phyloP scores from a whole-genome alignment of 2,797 vertebrate genomes.

The Oophaga sylvatica region DNA sequence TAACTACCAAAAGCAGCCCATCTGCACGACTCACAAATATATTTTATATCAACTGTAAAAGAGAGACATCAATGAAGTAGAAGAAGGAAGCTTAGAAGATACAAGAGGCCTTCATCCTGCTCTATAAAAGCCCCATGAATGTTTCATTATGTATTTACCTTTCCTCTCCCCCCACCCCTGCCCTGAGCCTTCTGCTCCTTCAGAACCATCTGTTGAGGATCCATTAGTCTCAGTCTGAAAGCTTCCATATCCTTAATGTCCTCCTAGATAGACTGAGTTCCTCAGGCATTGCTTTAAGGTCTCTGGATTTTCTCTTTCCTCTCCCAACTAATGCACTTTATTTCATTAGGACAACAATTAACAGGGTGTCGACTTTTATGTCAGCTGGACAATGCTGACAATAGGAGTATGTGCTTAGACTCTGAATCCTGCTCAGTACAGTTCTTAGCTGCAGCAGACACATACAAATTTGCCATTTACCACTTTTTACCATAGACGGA shows the following conservation, averaged over 20 bases:
- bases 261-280: slow-evolving; percentile 37
- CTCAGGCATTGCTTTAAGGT: slow-evolving; percentile 38
- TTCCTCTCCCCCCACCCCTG: background rate
- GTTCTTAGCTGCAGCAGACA: background rate
- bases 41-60: background rate
- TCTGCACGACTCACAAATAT: background rate
- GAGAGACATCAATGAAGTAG: background rate
- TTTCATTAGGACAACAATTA: slow-evolving; percentile 60
- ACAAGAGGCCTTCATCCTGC: background rate
- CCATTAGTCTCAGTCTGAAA: slow-evolving; percentile 51
- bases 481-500: background rate
- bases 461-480: background rate
- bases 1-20: background rate
- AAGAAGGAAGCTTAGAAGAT: background rate
- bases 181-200: slow-evolving; percentile 27
- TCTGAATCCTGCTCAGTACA: slow-evolving; percentile 11
- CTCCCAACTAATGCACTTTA: slow-evolving; percentile 49
- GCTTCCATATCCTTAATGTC: slow-evolving; percentile 58
- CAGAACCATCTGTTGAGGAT: slow-evolving; percentile 55
- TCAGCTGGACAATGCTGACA: slow-evolving; percentile 27
- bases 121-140: slow-evolving; percentile 32
- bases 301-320: slow-evolving; percentile 31
- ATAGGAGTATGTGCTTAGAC: slow-evolving; percentile 35
- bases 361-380: slow-evolving; percentile 49
- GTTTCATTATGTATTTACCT: slow-evolving; percentile 27